Evolutionary conservation across 2,113 vertebrate genomes (phyloP).

Genomic region (Telmatochromis sp.): DNA sequence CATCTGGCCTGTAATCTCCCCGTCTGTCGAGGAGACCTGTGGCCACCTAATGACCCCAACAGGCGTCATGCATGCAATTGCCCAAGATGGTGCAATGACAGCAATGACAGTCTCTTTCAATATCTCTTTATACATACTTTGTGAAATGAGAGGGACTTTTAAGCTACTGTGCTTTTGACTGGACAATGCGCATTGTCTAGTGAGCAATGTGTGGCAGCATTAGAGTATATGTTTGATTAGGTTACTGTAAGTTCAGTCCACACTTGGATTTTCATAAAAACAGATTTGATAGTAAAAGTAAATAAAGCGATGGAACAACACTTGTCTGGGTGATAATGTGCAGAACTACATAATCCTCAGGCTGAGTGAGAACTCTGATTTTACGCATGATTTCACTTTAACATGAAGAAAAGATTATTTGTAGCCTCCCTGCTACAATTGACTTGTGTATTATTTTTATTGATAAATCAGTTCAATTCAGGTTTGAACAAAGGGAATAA

Average conservation of each 20-base stretch:
- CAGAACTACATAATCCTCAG: neutral
- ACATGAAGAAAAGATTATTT: rapidly evolving
- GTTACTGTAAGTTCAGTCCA: neutral
- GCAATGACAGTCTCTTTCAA: conserved; percentile 57
- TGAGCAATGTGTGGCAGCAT: neutral
- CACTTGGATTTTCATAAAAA: neutral
- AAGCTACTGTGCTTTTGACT: neutral
- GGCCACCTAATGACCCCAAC: conserved; percentile 65
- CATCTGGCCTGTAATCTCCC: conserved; percentile 66
- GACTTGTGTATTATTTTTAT: neutral
- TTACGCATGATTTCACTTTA: neutral
- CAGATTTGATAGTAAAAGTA: neutral
- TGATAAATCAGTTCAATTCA: neutral
- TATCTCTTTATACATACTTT: conserved; percentile 48
- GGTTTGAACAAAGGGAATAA: rapidly evolving
- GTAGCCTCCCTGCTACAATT: neutral
- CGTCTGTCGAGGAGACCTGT: conserved; percentile 60
- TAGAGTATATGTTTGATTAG: neutral
- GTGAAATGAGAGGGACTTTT: conserved; percentile 46
- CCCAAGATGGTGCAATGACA: conserved; percentile 49
- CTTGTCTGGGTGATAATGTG: neutral
- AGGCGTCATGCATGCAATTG: conserved; percentile 63
- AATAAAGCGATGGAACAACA: neutral
- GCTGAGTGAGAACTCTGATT: neutral
- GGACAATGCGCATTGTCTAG: neutral